Base-by-base conservation (phyloP, 1,140 invertebrate species). In the Drosophila auraria region DNA sequence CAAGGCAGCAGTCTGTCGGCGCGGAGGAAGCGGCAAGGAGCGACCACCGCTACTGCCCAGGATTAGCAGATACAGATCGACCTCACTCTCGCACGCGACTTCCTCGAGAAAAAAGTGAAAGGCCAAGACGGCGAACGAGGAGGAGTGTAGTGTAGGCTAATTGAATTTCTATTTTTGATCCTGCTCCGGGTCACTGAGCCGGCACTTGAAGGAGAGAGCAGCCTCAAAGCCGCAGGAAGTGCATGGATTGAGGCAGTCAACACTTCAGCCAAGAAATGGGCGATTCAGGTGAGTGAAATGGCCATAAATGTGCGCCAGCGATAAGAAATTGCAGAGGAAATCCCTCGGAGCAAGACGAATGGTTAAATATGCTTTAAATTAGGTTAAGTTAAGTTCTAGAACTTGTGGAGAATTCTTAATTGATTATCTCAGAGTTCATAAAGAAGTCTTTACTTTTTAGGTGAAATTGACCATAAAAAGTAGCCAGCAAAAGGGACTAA, bases 111-210 rank as follows among this genome's bases (percentile, higher is more conserved):
- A 77, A 87, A 87, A 87, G 84, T 89, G 84, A 90, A 89, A 87
- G 70, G 45, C 49, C n/a, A 73, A 78, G 58, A 68, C 65, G 56
- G 61, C 57, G 64, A 25, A 51, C 30, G 6, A 25, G 25, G 14
- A 27, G 45, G 20, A 47, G 60, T 40, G 12, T 33, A 40, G 12
- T 27, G 30, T 8, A 47, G 20, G 65, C 76, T 87, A 87, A 87
- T 87, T 87, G 84, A 87, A 87, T 75, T 87, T 89, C 86, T 87
- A 87, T 84, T 87, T 87, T 78, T 44, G 80, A 89, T 78, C 33
- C 57, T 64, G 36, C 62, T 38, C 53, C 66, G 63, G 73, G 78
- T 83, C 80, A 83, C 78, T 78, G 80, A 44, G 36, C 57, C 47
- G 66, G 62, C 69, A 58, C 30, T 47, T 17, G 38, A 68, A 75